Evolutionary conservation across 2,888 invertebrate genomes (phyloP), one percentile per base, ranked within the genome.

Genomic region (Drosophila meridiana): DNA sequence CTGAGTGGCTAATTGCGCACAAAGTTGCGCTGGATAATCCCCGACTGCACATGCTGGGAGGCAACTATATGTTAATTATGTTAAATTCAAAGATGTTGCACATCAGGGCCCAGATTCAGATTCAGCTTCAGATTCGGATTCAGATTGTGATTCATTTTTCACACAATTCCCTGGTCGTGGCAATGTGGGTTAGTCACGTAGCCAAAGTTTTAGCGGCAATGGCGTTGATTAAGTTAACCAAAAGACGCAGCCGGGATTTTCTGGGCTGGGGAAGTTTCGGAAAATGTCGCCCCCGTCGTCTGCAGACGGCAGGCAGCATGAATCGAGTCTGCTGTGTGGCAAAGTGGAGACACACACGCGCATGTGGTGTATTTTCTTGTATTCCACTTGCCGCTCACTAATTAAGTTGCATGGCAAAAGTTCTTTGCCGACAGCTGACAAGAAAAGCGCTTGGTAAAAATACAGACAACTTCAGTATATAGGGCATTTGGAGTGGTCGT

Each of bases 141-240:
- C 61, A 68, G 55, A 61, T 56, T 50, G 40, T 50, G 60, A 50
- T 55, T 69, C 67, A 66, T 61, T 63, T 69, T 69, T 62, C 76
- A 78, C 66, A 66, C 67, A 58, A 69, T 75, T 73, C 78, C 66
- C 82, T 76, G 75, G 75, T 59, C 66, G 55, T 43, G 57, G 38
- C 57, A 55, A 89, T 74, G 66, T 82, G 78, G 87, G 89, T 89
- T 87, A 87, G 87, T 89, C 87, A 87, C 87, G 87, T 89, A 85
- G 76, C 68, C 71, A 59, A 76, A 84, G 78, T 68, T 80, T 59
- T 60, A 28, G 57, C 38, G 78, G 69, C 47, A 77, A 70, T 57
- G 73, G 76, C 82, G 78, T 77, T 88, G 86, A 87, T 86, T 88
- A 80, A 80, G 83, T 88, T 83, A 57, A 66, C 80, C 71, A 62